Conservation (phyloP, 2,888 invertebrate species). For the Ichneumoninae sp. region DNA sequence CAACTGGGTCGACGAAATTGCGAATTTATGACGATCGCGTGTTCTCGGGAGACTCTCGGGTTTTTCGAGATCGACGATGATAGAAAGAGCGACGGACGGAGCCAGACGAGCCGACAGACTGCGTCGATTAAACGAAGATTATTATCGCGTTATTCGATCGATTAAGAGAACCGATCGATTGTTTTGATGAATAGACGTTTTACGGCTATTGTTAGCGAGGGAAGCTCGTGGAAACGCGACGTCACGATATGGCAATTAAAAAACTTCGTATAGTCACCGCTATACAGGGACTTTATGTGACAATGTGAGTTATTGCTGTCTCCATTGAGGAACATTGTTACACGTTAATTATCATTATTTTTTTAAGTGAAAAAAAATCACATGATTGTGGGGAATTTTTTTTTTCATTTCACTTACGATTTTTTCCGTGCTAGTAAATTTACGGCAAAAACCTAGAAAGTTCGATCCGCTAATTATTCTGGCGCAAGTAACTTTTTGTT, state of each 20-base stretch:
- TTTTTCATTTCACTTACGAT: neutral
- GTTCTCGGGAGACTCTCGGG: slow-evolving; percentile 48
- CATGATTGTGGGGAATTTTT: neutral
- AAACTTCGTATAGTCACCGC: neutral
- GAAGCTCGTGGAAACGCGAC: slow-evolving; percentile 1
- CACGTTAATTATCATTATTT: too few species aligned
- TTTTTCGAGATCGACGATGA: slow-evolving; percentile 47
- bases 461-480: neutral
- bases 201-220: neutral
- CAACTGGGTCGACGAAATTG: slow-evolving; percentile 75
- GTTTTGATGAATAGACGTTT: neutral
- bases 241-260: neutral
- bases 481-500: too few species aligned
- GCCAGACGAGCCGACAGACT: slow-evolving; percentile 10
- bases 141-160: neutral
- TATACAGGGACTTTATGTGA: neutral
- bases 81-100: neutral
- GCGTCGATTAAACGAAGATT: slow-evolving; percentile 5
- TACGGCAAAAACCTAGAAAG: neutral
- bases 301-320: neutral
- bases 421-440: neutral
- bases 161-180: neutral
- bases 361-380: neutral
- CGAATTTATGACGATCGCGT: slow-evolving; percentile 65
- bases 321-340: neutral